Evolutionary conservation across 2,888 invertebrate species (phyloP).

Genomic region (Meghimatium bilineatum): DNA sequence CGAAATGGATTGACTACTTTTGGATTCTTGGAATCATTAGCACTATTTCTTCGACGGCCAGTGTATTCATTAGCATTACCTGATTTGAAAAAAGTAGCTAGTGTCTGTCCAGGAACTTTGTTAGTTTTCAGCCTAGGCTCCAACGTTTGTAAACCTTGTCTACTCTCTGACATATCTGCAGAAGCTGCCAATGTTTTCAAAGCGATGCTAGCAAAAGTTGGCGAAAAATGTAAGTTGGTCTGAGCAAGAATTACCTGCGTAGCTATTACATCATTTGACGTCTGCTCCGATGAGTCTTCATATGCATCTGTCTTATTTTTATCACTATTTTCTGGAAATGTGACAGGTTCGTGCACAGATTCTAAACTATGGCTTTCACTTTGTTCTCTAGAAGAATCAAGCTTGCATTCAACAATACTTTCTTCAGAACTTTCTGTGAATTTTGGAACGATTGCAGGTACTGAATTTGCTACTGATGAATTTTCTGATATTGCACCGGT

Average conservation of each 20-base stretch:
- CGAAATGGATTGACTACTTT: neutral
- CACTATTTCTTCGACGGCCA: conserved; percentile 1
- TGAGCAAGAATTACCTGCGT: conserved; percentile 39
- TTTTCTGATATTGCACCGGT: neutral
- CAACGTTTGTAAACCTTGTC: neutral
- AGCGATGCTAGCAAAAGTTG: conserved; percentile 34
- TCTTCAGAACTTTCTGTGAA: neutral
- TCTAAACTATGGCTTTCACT: neutral
- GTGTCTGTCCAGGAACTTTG: too few species aligned
- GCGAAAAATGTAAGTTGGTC: conserved; percentile 25
- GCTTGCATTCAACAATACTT: neutral
- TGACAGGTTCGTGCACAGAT: neutral
- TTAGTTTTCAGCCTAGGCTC: neutral
- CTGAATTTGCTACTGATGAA: neutral
- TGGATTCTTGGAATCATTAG: neutral
- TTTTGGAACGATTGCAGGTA: neutral
- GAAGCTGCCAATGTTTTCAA: conserved; percentile 6
- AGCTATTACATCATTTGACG: conserved; percentile 13
- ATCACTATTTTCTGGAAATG: neutral
- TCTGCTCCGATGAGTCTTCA: neutral
- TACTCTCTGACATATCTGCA: neutral
- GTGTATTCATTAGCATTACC: neutral
- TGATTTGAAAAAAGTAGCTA: neutral
- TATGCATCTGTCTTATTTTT: neutral
- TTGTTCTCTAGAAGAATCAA: neutral